These are phyloP conservation scores for Elysia crispata DNA, from an alignment of 2,888 invertebrate species.

Conservation along the genomic window DNA sequence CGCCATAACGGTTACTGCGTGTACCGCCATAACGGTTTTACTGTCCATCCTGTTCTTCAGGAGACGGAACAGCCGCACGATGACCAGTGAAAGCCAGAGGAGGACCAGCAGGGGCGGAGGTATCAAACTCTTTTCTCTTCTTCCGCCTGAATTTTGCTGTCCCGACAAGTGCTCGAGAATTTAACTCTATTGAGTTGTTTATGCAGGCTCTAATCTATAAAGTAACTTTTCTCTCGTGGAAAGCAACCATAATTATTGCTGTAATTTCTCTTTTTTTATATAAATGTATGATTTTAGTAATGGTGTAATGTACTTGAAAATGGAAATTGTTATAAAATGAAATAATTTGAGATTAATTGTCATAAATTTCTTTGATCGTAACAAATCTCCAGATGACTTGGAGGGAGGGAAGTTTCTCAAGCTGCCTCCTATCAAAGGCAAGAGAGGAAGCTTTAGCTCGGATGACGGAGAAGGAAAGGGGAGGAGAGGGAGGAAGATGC, in stretches of 20 bases:
- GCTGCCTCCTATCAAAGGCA: background rate
- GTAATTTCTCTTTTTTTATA: no score
- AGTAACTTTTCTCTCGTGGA: no score
- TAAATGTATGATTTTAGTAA: no score
- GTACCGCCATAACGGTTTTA: background rate
- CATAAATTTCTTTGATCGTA: background rate
- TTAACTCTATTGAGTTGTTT: no score
- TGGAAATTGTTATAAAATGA: no score
- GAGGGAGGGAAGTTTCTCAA: background rate
- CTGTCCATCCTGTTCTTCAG: background rate
- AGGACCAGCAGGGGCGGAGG: background rate
- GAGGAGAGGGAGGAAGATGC: constrained; percentile 12
- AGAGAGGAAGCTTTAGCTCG: background rate
- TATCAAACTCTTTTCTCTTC: background rate
- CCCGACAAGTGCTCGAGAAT: no score
- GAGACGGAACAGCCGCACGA: background rate
- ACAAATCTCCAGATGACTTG: background rate
- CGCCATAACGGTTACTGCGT: no score
- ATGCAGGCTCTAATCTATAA: no score
- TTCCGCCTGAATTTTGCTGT: background rate
- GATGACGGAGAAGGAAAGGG: constrained; percentile 1
- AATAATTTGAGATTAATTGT: no score
- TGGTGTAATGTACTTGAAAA: no score
- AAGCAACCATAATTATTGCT: no score
- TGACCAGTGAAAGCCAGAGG: constrained; percentile 7